These are phyloP conservation scores for Oxycera nigricornis DNA, from an alignment of 2,888 invertebrate genomes.

Conservation along the genomic window DNA sequence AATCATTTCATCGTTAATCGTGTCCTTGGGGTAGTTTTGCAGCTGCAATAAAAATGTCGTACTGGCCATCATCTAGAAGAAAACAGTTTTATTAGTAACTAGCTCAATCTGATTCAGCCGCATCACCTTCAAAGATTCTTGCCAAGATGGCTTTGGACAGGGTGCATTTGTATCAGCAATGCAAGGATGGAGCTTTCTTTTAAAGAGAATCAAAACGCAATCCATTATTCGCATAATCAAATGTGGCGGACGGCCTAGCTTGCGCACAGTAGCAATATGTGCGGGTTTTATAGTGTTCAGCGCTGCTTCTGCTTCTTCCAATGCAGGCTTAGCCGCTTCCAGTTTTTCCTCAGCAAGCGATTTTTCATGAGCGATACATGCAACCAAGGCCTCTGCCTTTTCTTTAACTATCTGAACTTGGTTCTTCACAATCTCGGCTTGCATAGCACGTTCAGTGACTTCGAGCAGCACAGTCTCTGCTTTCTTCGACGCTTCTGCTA, in stretches of 20 bases:
- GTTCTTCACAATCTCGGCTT: slow-evolving; percentile 94
- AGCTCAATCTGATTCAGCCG: background rate
- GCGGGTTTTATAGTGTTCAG: slow-evolving; percentile 96
- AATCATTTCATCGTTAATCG: slow-evolving; percentile 96
- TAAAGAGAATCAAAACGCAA: slow-evolving; percentile 91
- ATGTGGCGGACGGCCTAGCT: slow-evolving; percentile 93
- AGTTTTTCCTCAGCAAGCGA: slow-evolving; percentile 89
- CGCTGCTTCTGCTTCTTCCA: slow-evolving; percentile 94
- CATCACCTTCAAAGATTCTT: slow-evolving; percentile 86
- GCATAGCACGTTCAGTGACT: slow-evolving; percentile 92
- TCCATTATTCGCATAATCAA: slow-evolving; percentile 99
- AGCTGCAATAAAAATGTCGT: slow-evolving; percentile 90
- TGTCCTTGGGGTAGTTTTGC: slow-evolving; percentile 95
- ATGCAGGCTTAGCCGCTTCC: slow-evolving; percentile 93
- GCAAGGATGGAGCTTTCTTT: slow-evolving; percentile 83
- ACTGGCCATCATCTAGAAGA: slow-evolving; percentile 87
- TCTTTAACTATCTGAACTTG: slow-evolving; percentile 96
- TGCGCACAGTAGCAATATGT: slow-evolving; percentile 93
- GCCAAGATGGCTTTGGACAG: slow-evolving; percentile 95
- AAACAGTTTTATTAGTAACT: background rate
- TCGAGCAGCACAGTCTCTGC: slow-evolving; percentile 87
- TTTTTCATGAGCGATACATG: slow-evolving; percentile 88
- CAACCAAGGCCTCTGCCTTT: slow-evolving; percentile 88
- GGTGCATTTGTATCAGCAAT: slow-evolving; percentile 78
- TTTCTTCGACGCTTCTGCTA: slow-evolving; percentile 90